Evolutionary conservation across 2,888 invertebrate species (phyloP), one percentile per base, ranked within the genome.

Genomic region (Asteroscopus sphinx): DNA sequence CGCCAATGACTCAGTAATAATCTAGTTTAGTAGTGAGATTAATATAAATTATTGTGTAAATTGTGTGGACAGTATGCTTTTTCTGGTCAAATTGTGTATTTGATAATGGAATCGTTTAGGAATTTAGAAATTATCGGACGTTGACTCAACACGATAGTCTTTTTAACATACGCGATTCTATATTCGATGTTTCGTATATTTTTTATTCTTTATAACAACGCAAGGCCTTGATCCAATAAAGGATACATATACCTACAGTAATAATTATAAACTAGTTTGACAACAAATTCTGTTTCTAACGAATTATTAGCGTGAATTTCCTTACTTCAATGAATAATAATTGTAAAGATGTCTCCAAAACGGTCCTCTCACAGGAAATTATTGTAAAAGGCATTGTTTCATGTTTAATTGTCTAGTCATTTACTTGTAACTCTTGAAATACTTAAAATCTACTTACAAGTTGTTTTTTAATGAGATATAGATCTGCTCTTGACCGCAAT

Each of bases 1-100:
- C 35, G 37, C 51, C 42, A 61, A 64, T 77, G 77, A 76, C 67
- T 78, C 76, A 77, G 55, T 66, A 41, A 45, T 47, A 32, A 58
- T 63, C 32, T 55, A 60, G 56, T 57, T 45, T 59, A 59, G 45
- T 60, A 63, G 42, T 39, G 46, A 61, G 45, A 73, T 49, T n/a
- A n/a, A n/a, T n/a, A n/a, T n/a, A n/a, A n/a, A n/a, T n/a, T n/a
- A n/a, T n/a, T 61, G 59, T 60, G 51, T 68, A 46, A 41, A 52
- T 35, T 60, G 26, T 44, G 47, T 41, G 39, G 47, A 48, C 4
- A 3, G 30, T 57, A 32, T 37, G 26, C n/a, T 57, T 40, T 47
- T 63, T 68, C 53, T 66, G 66, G 68, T 67, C 53, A 33, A 40
- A 49, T 15, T 15, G 33, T 40, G 6, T 35, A 40, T 9, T 0